Conservation (phyloP, 2,797 vertebrate genomes). For the Syngnathus acus region DNA sequence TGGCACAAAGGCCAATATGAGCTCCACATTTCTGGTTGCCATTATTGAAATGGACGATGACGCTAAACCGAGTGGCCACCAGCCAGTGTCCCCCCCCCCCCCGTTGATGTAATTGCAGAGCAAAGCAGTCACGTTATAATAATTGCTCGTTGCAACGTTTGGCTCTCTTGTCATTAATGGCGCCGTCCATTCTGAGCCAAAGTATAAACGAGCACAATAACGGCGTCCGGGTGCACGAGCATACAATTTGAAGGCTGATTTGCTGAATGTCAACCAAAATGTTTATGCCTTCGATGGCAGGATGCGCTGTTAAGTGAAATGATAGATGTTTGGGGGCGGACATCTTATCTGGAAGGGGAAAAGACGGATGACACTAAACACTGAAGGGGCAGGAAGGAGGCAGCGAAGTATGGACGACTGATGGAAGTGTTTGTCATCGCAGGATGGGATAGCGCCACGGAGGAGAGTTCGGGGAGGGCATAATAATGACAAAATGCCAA, state of each 20-base stretch:
- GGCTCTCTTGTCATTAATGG: background rate
- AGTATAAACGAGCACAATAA: background rate
- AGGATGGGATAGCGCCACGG: constrained; percentile 17
- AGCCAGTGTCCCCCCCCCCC: background rate
- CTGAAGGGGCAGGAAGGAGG: constrained; percentile 26
- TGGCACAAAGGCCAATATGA: background rate
- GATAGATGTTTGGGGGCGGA: constrained; percentile 15
- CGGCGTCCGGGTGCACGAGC: background rate
- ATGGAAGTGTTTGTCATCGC: constrained; percentile 46
- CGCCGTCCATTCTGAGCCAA: background rate
- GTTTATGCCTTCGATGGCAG: background rate
- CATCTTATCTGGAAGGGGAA: constrained; percentile 27
- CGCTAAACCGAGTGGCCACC: background rate
- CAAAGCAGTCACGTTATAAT: background rate
- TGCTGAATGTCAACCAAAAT: background rate
- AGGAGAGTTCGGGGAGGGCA: constrained; percentile 45
- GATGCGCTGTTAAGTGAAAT: background rate
- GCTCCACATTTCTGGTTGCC: background rate
- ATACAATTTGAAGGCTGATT: constrained; percentile 3
- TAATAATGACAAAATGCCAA: constrained; percentile 63
- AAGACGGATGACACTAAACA: constrained; percentile 24
- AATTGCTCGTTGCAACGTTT: background rate
- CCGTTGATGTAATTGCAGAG: background rate
- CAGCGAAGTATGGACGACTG: constrained; percentile 27
- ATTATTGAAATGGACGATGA: background rate